Percentiles rank a stretch among this genome's conserved stretches.
Conservation (phyloP, 64 coral and sea anemone genomes). For the Montipora efflorescens region DNA sequence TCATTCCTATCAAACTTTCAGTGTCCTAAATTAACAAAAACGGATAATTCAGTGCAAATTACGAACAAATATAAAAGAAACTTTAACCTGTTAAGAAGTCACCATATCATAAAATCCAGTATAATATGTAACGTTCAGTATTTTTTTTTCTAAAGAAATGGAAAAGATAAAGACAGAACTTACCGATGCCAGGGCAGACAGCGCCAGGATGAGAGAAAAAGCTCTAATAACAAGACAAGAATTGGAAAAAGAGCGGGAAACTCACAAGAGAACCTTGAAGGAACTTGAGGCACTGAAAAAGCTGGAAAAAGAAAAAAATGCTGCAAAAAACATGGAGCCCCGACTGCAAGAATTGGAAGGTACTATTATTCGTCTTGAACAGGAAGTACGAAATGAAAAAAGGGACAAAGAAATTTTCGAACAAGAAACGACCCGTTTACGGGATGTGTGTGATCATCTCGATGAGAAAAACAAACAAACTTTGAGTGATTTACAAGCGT, state of each 20-base stretch:
- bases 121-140: too few relatives aligned
- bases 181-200: slow-evolving; percentile 24
- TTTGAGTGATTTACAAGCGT: background rate
- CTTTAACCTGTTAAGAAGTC: too few relatives aligned
- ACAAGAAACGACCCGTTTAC: background rate
- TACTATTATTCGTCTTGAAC: background rate
- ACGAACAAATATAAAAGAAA: too few relatives aligned
- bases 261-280: slow-evolving; percentile 35
- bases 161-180: slow-evolving; percentile 56
- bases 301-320: slow-evolving; percentile 1
- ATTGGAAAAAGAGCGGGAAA: slow-evolving; percentile 43
- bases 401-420: background rate
- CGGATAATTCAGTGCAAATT: too few relatives aligned
- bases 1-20: too few relatives aligned
- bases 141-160: background rate
- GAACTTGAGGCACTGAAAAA: slow-evolving; percentile 60
- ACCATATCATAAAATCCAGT: too few relatives aligned
- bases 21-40: too few relatives aligned
- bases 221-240: background rate
- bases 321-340: background rate
- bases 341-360: background rate
- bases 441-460: background rate
- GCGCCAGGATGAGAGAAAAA: slow-evolving; percentile 57
- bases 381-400: slow-evolving; percentile 17
- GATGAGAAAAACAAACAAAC: background rate